Percentiles rank a stretch among this genome's conserved stretches.
phyloP scores from a whole-genome alignment of 2,888 invertebrate species.

The Yponomeuta evonymella region DNA sequence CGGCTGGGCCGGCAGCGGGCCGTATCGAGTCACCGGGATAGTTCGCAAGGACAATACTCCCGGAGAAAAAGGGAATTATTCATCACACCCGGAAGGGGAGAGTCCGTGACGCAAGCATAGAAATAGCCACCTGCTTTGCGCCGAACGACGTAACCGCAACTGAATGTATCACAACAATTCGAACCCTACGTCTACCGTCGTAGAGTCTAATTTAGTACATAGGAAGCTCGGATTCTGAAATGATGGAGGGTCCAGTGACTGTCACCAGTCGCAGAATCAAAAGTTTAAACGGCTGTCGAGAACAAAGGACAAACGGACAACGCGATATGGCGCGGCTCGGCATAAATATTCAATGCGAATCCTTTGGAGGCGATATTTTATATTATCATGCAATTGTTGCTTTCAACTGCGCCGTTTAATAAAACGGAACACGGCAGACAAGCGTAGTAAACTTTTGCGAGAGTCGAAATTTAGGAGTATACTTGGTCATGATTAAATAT shows the following conservation, averaged over 20 bases:
- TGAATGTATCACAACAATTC: slow-evolving; percentile 20
- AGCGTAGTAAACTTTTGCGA: neutral
- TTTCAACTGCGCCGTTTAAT: slow-evolving; percentile 66
- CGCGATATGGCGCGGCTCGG: slow-evolving; percentile 44
- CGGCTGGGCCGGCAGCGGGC: slow-evolving; percentile 40
- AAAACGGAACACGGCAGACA: slow-evolving; percentile 35
- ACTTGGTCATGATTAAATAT: neutral
- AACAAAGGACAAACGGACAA: slow-evolving; percentile 71
- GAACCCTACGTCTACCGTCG: slow-evolving; percentile 22
- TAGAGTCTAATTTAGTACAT: slow-evolving; percentile 32
- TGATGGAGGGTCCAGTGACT: slow-evolving; percentile 70
- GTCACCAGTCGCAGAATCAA: slow-evolving; percentile 75
- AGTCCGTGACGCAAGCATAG: slow-evolving; percentile 73
- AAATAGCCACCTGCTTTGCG: slow-evolving; percentile 56
- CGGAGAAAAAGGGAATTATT: slow-evolving; percentile 74
- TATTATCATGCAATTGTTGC: slow-evolving; percentile 50
- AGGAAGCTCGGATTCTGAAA: slow-evolving; percentile 27
- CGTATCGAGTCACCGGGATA: slow-evolving; percentile 69
- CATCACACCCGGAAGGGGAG: slow-evolving; percentile 77
- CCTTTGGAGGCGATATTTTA: slow-evolving; percentile 73
- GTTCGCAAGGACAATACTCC: slow-evolving; percentile 72
- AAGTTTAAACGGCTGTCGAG: slow-evolving; percentile 74
- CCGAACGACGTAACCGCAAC: slow-evolving; percentile 38
- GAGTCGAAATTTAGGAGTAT: neutral
- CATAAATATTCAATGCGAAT: slow-evolving; percentile 76